Percentiles rank a stretch among this genome's conserved stretches.
Evolutionary conservation across 2,797 vertebrate species (phyloP).

Genomic region (Dryobates pubescens): DNA sequence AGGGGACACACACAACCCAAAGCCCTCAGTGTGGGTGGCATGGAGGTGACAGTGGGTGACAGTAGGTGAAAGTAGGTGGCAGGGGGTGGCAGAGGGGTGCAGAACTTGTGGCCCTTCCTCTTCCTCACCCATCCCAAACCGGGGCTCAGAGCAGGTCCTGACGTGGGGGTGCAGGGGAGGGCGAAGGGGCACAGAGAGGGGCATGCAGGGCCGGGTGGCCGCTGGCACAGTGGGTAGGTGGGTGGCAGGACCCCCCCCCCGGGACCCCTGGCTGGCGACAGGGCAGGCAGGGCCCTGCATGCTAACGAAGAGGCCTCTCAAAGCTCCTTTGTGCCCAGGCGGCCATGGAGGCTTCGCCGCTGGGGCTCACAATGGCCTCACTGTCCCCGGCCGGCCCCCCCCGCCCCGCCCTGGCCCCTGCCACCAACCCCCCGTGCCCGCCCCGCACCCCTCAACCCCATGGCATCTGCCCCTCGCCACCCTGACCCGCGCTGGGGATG

Average conservation of each 20-base stretch:
- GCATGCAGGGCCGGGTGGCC: neutral
- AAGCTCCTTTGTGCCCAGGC: conserved; percentile 75
- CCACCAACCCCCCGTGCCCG: neutral
- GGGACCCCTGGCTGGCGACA: neutral
- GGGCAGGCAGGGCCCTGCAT: conserved; percentile 63
- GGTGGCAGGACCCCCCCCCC: neutral
- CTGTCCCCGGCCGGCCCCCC: conserved; percentile 66
- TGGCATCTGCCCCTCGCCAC: neutral
- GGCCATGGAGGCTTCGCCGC: conserved; percentile 72
- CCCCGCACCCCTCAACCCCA: neutral
- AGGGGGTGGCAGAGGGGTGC: no score
- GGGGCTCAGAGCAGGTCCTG: neutral
- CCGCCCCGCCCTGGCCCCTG: conserved; percentile 35
- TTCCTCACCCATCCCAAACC: neutral
- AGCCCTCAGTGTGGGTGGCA: no score
- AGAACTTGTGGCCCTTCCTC: neutral
- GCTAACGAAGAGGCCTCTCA: conserved; percentile 73
- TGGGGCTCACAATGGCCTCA: conserved; percentile 73
- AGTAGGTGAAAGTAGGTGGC: no score
- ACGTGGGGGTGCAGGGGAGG: neutral
- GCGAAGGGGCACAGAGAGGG: no score
- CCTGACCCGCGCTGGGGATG: neutral
- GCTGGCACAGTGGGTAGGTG: neutral
- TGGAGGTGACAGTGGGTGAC: no score
- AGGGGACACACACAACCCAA: no score